Base-by-base conservation (phyloP, 2,797 vertebrate genomes). In the Hemibagrus guttatus region DNA sequence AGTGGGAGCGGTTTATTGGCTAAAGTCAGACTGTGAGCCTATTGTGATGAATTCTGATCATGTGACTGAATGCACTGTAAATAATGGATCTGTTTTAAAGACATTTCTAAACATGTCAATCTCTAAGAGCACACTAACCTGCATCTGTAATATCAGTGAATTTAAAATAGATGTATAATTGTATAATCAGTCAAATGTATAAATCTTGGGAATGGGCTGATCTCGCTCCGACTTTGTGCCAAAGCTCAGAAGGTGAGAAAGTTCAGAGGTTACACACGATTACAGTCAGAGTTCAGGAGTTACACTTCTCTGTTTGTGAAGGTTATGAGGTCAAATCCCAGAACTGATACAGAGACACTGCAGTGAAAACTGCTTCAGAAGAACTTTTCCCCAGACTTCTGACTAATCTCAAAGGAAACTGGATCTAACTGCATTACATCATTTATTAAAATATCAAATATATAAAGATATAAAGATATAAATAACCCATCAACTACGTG, bases 121-220 rank as follows among this genome's bases (percentile, higher is more conserved):
- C 23, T 61, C 9, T 61, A 61, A 61, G 35, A 39, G 35, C 35
- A 39, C 35, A 39, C 35, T 39, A 39, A 39, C 1, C 35, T 39
- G 1, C 35, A 39, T 39, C 35, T 39, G 35, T 39, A 39, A 39
- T 39, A 39, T 39, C 35, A 2, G 35, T 39, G 35, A 39, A 39
- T 39, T 1, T 39, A 39, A 39, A 39, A 39, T 39, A 39, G 35
- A 39, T 39, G 35, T 39, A 39, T 39, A 39, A 39, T 39, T 39
- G 1, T 39, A 39, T 2, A 39, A n/a, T n/a, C n/a, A n/a, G n/a
- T n/a, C 35, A 39, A 39, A 2, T 39, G 97, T 98, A 92, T 98
- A 98, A 89, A 98, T 97, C 94, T 97, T 98, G 61, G 95, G 96
- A 21, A 90, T 59, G 69, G 83, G 92, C 11, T 46, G 93, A 71